Base-by-base conservation (phyloP, 2,113 vertebrate genomes). In the Uria aalge region DNA sequence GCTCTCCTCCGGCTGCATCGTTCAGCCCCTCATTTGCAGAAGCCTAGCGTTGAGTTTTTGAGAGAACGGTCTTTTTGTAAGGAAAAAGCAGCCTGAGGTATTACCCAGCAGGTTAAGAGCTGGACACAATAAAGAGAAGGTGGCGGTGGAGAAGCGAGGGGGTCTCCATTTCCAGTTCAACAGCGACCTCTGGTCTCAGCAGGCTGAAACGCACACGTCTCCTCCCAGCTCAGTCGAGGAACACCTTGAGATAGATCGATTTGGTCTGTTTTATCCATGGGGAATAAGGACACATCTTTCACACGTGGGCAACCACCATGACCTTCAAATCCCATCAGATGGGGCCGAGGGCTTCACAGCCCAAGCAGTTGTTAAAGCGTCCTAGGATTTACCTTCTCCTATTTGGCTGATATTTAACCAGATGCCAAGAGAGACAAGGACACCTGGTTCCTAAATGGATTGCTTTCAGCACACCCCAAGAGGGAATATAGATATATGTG, bases 171-270 rank as follows among this genome's bases (percentile, higher is more conserved):
- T 76, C 89, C 95, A 96, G 94, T 94, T 95, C 29, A 97, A 98
- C 97, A 98, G 97, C 96, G 97, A 98, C 98, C 98, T 97, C 98
- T 98, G 88, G 78, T 93, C 97, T 66, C 87, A 2, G 3, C 68
- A 77, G 43, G 6, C 85, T 6, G 72, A 34, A 91, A 32, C 34
- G 36, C 98, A n/a, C 16, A 1, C 2, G 18, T 1, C 56, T 3
- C 53, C 12, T 21, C 20, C 1, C 13, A 9, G 18, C 24, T n/a
- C 27, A 4, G 3, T 4, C 30, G 13, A 26, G 83, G 59, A 64
- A 83, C 84, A 55, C 59, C 79, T 90, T 17, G 34, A 59, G 24
- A 67, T 2, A 27, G 27, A 90, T 64, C 64, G 2, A 18, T 20
- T 23, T 3, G 53, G 24, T 83, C 59, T 66, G 57, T 4, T 63